These are phyloP conservation scores for Labeo rohita DNA, from an alignment of 2,113 vertebrate genomes.

Conservation along the genomic window DNA sequence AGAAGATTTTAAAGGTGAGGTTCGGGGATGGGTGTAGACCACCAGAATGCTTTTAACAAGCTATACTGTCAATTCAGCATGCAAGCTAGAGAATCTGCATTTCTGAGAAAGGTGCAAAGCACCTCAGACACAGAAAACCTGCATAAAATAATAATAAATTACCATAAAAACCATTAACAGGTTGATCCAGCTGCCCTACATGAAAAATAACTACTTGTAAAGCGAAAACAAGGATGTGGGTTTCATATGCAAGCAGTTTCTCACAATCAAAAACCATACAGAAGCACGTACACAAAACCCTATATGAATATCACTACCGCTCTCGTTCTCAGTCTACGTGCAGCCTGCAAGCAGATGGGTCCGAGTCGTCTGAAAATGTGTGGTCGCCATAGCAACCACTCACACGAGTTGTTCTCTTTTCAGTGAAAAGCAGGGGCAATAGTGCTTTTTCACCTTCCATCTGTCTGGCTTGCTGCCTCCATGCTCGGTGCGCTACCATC, in stretches of 20 bases:
- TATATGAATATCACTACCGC: neutral
- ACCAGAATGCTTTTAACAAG: slow-evolving; percentile 62
- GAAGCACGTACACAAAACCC: neutral
- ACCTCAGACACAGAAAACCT: neutral
- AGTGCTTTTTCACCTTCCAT: slow-evolving; percentile 20
- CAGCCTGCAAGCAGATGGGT: slow-evolving; percentile 49
- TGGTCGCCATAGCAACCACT: slow-evolving; percentile 68
- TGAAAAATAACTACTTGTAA: slow-evolving; percentile 13
- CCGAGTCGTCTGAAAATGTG: slow-evolving; percentile 41
- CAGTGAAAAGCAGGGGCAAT: neutral
- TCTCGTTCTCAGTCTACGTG: slow-evolving; percentile 32
- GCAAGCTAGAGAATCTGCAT: slow-evolving; percentile 40
- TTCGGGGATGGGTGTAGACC: slow-evolving; percentile 49
- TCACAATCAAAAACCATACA: slow-evolving; percentile 1
- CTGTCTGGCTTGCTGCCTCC: slow-evolving; percentile 40
- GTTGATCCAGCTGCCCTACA: neutral
- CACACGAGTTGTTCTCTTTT: slow-evolving; percentile 27
- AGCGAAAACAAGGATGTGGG: slow-evolving; percentile 66
- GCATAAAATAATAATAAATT: neutral
- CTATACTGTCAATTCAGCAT: slow-evolving; percentile 51
- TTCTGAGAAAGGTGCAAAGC: neutral
- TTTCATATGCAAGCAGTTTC: slow-evolving; percentile 54
- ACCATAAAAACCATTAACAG: neutral
- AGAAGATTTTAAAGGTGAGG: slow-evolving; percentile 40
- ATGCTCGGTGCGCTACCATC: neutral